These are phyloP conservation scores for Triplophysa rosa DNA, from an alignment of 2,113 vertebrate species.

Conservation along the genomic window DNA sequence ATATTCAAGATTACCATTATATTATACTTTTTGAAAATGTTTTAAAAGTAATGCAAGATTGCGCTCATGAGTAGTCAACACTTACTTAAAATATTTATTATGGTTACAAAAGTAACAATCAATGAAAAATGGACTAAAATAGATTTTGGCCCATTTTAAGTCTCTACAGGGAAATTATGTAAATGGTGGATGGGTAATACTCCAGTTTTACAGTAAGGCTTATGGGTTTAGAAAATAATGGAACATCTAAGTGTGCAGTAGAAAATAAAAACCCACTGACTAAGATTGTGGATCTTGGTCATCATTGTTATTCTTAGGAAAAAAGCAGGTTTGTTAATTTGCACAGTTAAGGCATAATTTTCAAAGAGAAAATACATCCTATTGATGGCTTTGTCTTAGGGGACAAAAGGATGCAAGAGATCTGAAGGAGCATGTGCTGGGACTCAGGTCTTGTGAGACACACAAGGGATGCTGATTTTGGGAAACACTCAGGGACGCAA, in stretches of 20 bases:
- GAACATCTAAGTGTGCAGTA: slow-evolving; percentile 62
- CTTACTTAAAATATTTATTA: no score
- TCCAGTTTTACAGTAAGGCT: no score
- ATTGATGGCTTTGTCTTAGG: slow-evolving; percentile 66
- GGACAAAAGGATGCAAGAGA: slow-evolving; percentile 69
- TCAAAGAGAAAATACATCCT: slow-evolving; percentile 57
- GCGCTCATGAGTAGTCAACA: no score
- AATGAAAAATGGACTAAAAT: no score
- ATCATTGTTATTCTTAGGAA: slow-evolving; percentile 75
- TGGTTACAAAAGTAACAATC: no score
- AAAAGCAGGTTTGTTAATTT: slow-evolving; percentile 72
- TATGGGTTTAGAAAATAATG: slow-evolving; percentile 47
- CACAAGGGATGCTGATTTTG: slow-evolving; percentile 71
- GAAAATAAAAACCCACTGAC: slow-evolving; percentile 23
- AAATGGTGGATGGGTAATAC: no score
- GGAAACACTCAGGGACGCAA: slow-evolving; percentile 60
- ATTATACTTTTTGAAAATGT: no score
- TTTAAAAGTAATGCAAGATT: no score
- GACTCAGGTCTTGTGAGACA: slow-evolving; percentile 61
- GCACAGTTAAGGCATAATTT: slow-evolving; percentile 79
- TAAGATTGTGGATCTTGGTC: no score
- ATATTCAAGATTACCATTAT: no score
- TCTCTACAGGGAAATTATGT: no score
- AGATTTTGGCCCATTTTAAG: no score
- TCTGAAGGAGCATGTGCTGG: slow-evolving; percentile 51